Conservation (phyloP, 2,888 invertebrate species). For the Argynnis bischoffii region DNA sequence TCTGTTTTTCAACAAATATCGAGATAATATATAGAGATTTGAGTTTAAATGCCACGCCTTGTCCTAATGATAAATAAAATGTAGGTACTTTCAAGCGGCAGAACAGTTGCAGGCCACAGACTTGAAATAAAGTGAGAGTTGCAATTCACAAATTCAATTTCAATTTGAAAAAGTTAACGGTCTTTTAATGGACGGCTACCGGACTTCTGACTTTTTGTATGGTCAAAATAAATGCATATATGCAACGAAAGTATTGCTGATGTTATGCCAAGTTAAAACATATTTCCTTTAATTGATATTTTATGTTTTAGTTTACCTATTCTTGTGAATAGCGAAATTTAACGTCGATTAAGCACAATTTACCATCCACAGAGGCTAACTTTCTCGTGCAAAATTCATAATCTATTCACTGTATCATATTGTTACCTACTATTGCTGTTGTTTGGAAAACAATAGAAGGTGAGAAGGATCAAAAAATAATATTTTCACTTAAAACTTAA, state of each 20-base stretch:
- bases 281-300: conserved; percentile 1
- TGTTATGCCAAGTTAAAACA: background rate
- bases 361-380: conserved; percentile 14
- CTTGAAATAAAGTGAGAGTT: background rate
- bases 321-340: conserved; percentile 22
- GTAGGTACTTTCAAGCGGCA: too few relatives aligned
- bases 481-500: background rate
- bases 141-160: conserved; percentile 11
- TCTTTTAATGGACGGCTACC: conserved; percentile 13
- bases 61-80: too few relatives aligned
- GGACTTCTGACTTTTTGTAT: conserved; percentile 3
- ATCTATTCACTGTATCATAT: conserved; percentile 12
- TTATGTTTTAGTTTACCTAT: conserved; percentile 12
- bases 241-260: background rate
- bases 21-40: too few relatives aligned
- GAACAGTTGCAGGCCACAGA: too few relatives aligned
- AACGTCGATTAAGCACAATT: conserved; percentile 25
- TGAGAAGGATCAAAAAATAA: background rate
- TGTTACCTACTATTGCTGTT: conserved; percentile 8
- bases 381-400: conserved; percentile 23
- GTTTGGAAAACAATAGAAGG: conserved; percentile 13
- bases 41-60: too few relatives aligned
- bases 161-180: conserved; percentile 15
- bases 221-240: too few relatives aligned
- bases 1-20: too few relatives aligned